Conservation (phyloP, 2,797 vertebrate genomes). For the Channa striata region DNA sequence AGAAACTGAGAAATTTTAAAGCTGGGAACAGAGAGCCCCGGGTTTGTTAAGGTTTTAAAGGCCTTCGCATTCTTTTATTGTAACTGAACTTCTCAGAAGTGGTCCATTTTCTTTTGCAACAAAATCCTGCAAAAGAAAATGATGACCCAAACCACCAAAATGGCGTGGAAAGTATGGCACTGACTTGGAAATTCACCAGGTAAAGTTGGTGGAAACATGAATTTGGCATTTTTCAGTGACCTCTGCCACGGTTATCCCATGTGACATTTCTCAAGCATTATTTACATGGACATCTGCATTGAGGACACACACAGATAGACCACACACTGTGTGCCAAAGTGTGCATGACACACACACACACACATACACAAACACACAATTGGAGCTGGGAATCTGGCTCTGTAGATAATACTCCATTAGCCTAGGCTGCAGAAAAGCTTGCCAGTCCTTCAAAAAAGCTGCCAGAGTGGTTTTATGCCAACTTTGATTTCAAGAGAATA, state of each 20-base stretch:
- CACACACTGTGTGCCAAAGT: constrained; percentile 77
- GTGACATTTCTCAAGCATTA: constrained; percentile 60
- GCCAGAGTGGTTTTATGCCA: constrained; percentile 82
- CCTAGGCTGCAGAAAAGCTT: constrained; percentile 78
- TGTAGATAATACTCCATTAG: constrained; percentile 86
- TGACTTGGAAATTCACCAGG: constrained; percentile 15
- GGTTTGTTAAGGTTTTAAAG: too few species aligned
- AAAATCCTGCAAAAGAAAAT: too few species aligned
- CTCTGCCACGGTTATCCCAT: constrained; percentile 7
- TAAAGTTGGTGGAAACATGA: background rate
- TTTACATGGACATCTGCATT: constrained; percentile 69
- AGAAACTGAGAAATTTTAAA: constrained; percentile 7
- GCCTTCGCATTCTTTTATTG: background rate
- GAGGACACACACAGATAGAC: constrained; percentile 78
- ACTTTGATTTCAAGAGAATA: constrained; percentile 77
- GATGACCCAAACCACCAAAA: too few species aligned
- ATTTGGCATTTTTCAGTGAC: constrained; percentile 8
- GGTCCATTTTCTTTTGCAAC: constrained; percentile 2
- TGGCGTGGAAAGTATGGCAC: background rate
- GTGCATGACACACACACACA: constrained; percentile 70
- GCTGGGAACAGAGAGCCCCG: constrained; percentile 6
- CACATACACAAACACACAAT: constrained; percentile 59
- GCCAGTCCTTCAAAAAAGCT: constrained; percentile 83
- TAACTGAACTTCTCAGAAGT: constrained; percentile 13
- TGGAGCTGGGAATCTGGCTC: constrained; percentile 84